Evolutionary conservation across 1,140 invertebrate genomes (phyloP).

Genomic region (Lycorma delicatula): DNA sequence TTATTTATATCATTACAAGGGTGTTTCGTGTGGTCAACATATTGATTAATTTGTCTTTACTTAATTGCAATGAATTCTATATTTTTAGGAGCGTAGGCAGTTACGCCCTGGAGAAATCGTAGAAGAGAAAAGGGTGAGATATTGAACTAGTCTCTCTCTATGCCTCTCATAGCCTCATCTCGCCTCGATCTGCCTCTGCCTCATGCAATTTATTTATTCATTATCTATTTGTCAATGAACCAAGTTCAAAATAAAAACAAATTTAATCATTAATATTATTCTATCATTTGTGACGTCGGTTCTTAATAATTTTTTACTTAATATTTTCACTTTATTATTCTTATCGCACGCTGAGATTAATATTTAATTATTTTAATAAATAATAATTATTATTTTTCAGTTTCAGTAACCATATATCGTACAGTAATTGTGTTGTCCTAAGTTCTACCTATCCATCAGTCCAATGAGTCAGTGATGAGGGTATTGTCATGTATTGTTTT

Average conservation of each 20-base stretch:
- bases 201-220: conserved; percentile 15
- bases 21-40: no score
- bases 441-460: no score
- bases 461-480: no score
- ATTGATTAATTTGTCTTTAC: background rate
- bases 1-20: no score
- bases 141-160: conserved; percentile 14
- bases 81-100: conserved; percentile 68
- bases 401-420: no score
- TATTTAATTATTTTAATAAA: no score
- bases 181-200: background rate
- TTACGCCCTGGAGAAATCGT: conserved; percentile 85
- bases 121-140: conserved; percentile 87
- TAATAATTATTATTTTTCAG: no score
- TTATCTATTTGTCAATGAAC: conserved; percentile 20
- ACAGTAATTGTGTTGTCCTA: no score
- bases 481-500: no score
- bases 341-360: no score
- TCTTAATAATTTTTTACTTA: no score
- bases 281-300: background rate
- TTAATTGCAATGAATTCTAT: conserved; percentile 29
- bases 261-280: conserved; percentile 9
- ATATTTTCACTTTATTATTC: no score
- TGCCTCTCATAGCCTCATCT: conserved; percentile 8
- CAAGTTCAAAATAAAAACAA: background rate